These are phyloP conservation scores for Zootermopsis nevadensis DNA, from an alignment of 2,888 invertebrate species.

Conservation along the genomic window DNA sequence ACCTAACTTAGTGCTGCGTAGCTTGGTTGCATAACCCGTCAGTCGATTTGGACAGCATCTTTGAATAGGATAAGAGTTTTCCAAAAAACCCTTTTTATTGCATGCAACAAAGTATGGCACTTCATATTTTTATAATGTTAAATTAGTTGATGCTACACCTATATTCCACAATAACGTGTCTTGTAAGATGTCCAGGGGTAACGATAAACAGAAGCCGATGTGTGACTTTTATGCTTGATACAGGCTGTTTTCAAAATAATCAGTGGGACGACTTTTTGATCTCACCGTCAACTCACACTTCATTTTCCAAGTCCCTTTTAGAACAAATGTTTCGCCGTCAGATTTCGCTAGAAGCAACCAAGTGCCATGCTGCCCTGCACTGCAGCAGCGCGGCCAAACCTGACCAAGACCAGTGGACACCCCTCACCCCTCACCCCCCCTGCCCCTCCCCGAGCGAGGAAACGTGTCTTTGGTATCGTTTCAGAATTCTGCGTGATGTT, in stretches of 20 bases:
- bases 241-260: neutral
- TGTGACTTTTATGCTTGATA: neutral
- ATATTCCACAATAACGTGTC: too few species aligned
- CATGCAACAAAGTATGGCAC: conserved; percentile 59
- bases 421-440: neutral
- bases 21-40: neutral
- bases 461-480: too few species aligned
- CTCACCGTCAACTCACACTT: conserved; percentile 37
- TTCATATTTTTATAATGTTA: conserved; percentile 58
- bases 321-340: neutral
- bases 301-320: conserved; percentile 50
- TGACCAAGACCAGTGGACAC: neutral
- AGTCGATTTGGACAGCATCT: neutral
- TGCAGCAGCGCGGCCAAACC: conserved; percentile 40
- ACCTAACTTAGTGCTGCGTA: neutral
- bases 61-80: neutral
- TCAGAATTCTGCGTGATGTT: too few species aligned
- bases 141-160: neutral
- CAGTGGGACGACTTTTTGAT: neutral
- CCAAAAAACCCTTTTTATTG: conserved; percentile 3
- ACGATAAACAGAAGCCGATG: conserved; percentile 43
- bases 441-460: too few species aligned
- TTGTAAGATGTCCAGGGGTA: neutral
- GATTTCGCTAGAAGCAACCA: conserved; percentile 20
- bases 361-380: conserved; percentile 41